phyloP scores from a whole-genome alignment of 2,113 vertebrate species.

The Orycteropus afer region DNA sequence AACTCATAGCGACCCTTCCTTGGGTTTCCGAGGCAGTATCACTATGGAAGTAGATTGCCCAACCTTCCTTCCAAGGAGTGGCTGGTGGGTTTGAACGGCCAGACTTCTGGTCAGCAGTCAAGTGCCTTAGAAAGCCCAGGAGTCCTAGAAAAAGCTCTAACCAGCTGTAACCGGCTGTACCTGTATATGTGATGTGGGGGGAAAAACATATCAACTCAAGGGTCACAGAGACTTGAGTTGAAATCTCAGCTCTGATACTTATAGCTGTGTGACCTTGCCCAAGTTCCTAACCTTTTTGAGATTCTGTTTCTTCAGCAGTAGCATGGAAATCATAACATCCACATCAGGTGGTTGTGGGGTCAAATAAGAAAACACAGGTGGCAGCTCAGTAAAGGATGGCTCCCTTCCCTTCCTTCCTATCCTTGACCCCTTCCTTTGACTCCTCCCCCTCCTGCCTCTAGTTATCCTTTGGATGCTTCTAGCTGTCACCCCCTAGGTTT shows the following conservation, averaged over 20 bases:
- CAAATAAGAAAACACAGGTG: slow-evolving; percentile 21
- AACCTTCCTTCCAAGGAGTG: too few species aligned
- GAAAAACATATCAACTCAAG: neutral
- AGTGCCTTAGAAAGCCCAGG: neutral
- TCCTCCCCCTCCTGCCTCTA: neutral
- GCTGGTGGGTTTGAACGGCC: too few species aligned
- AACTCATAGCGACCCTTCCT: too few species aligned
- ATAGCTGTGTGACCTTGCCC: slow-evolving; percentile 4
- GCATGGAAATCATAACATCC: neutral
- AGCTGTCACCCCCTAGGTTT: slow-evolving; percentile 74
- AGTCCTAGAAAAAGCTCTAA: neutral
- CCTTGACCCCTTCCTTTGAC: slow-evolving; percentile 18
- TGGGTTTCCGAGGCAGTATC: too few species aligned
- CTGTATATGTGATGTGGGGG: neutral
- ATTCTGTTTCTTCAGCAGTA: slow-evolving; percentile 33
- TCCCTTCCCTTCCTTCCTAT: neutral
- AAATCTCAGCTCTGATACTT: slow-evolving; percentile 1
- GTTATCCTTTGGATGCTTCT: slow-evolving; percentile 65
- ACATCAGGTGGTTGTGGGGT: neutral
- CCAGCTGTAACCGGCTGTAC: too few species aligned
- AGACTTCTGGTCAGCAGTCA: too few species aligned
- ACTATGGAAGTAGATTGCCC: too few species aligned
- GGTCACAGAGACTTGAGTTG: neutral
- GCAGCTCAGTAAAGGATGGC: neutral
- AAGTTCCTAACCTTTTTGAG: neutral